Evolutionary conservation across 2,888 invertebrate species (phyloP), one percentile per base, ranked within the genome.

Genomic region (Neoaliturus tenellus): DNA sequence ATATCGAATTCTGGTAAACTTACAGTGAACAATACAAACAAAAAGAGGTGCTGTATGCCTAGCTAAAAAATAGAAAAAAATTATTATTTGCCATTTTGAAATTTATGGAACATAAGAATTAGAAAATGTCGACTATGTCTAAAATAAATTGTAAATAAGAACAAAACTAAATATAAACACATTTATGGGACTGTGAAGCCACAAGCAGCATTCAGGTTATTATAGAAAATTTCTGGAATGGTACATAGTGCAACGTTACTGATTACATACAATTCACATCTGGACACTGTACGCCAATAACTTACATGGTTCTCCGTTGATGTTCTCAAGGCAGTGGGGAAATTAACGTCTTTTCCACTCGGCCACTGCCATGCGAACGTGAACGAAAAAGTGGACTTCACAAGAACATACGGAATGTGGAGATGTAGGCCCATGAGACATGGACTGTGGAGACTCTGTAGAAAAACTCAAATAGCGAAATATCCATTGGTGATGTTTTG

Each of bases 211-310:
- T n/a, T n/a, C n/a, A n/a, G n/a, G n/a, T n/a, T 6, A 14, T 44
- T 44, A 44, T 17, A 44, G 12, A 12, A 44, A 44, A 44, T 44
- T 12, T 44, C 17, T 17, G 44, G 12, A 44, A 44, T 14, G 17
- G 17, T 35, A 35, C 12, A 44, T 44, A 17, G 10, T 14, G 31
- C 12, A 4, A n/a, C 14, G 62, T 28, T 62, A 62, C 12, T 31
- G 4, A 28, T 31, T 28, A 62, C 62, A 62, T 28, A 62, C 8
- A 62, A 31, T 62, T 62, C 1, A 62, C 31, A 62, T 25, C 31
- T 62, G 62, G 62, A 31, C 31, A 62, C 62, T 28, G 25, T 17
- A 62, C 62, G 10, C 25, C 62, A 62, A 62, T 55, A 55, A 55
- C 48, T 48, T 48, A 55, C 25, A 23, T 14, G 55, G 20, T 55